Conservation (phyloP, 2,797 vertebrate genomes). For the Alcedo atthis region DNA sequence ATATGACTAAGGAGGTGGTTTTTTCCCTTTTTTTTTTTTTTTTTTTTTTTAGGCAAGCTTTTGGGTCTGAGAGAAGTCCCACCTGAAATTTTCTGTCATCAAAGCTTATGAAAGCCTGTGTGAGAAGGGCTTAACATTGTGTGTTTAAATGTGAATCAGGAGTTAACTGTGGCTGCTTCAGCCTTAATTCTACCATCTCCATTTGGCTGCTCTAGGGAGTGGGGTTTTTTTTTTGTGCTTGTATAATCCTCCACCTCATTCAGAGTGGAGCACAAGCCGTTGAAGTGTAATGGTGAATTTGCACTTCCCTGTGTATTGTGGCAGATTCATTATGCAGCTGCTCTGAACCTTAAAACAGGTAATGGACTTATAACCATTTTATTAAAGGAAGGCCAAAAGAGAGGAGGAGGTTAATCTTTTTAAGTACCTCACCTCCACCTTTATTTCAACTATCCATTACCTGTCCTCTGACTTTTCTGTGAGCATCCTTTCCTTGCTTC, state of each 20-base stretch:
- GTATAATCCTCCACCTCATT: conserved; percentile 19
- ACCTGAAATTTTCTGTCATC: neutral
- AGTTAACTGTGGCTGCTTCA: neutral
- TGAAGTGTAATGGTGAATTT: conserved; percentile 9
- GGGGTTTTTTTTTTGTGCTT: neutral
- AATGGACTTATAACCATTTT: conserved; percentile 37
- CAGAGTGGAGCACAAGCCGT: conserved; percentile 2
- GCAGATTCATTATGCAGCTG: neutral
- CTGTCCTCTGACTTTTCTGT: neutral
- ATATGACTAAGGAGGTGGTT: neutral
- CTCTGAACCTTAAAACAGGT: conserved; percentile 26
- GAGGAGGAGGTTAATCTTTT: conserved; percentile 26
- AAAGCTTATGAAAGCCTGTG: neutral
- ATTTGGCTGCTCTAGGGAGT: conserved; percentile 7
- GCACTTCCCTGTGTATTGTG: neutral
- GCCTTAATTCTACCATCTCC: neutral
- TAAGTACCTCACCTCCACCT: neutral
- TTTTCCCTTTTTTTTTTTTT: too few species aligned
- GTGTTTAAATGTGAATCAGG: neutral
- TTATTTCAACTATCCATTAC: conserved; percentile 32
- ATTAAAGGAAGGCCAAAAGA: conserved; percentile 11
- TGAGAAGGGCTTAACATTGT: neutral
- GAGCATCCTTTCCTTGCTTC: neutral
- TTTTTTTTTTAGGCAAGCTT: neutral
- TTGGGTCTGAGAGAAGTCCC: neutral